Percentiles rank a stretch among this genome's conserved stretches.
phyloP scores from a whole-genome alignment of 2,888 invertebrate genomes.

The Polyommatus icarus region DNA sequence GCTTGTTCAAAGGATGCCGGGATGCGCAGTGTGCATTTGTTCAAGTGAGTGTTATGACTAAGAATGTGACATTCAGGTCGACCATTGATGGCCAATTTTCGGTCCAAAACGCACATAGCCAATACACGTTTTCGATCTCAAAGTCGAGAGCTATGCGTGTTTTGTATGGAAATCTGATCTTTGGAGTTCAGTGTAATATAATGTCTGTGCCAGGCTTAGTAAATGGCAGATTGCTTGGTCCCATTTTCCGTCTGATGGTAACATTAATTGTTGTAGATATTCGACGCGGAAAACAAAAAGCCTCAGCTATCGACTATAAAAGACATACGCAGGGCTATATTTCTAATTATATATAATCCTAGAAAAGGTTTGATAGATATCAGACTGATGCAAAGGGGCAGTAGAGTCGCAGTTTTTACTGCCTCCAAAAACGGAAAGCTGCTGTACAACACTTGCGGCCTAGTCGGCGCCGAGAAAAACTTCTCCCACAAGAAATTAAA shows the following conservation, averaged over 20 bases:
- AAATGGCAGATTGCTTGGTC: neutral
- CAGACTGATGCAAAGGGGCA: constrained; percentile 94
- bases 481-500: constrained; percentile 79
- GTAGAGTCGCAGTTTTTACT: constrained; percentile 93
- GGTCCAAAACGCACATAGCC: too few relatives aligned
- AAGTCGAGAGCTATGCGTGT: too few relatives aligned
- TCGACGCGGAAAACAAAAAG: constrained; percentile 68
- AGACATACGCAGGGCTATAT: constrained; percentile 84
- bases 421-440: constrained; percentile 92
- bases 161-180: too few relatives aligned
- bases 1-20: constrained; percentile 97
- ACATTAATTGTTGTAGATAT: constrained; percentile 57
- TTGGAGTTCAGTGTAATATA: too few relatives aligned
- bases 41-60: constrained; percentile 78
- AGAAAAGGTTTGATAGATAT: constrained; percentile 96
- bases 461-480: constrained; percentile 85
- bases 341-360: constrained; percentile 95
- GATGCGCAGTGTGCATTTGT: constrained; percentile 98
- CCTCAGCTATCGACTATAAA: constrained; percentile 66
- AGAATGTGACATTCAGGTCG: too few relatives aligned
- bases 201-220: too few relatives aligned
- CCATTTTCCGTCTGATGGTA: neutral
- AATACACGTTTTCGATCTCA: too few relatives aligned
- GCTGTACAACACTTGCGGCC: constrained; percentile 89
- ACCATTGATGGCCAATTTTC: too few relatives aligned